phyloP scores from a whole-genome alignment of 1,140 invertebrate genomes.

The Cyclargus thomasi region DNA sequence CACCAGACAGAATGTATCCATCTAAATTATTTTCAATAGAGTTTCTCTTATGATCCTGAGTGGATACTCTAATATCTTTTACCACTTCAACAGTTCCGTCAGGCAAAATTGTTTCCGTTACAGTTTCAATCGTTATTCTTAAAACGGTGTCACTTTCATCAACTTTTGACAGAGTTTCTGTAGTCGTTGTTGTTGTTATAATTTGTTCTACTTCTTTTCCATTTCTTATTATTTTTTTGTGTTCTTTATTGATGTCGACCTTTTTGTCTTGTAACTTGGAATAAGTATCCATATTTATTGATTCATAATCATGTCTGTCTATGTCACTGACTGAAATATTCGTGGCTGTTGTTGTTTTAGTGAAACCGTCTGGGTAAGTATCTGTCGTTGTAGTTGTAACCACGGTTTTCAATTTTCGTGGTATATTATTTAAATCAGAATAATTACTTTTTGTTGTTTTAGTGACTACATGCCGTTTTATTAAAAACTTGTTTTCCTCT shows the following conservation, averaged over 20 bases:
- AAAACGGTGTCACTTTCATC: constrained; percentile 55
- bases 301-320: constrained; percentile 26
- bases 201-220: constrained; percentile 56
- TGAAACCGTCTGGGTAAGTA: constrained; percentile 56
- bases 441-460: constrained; percentile 49
- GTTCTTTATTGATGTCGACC: constrained; percentile 51
- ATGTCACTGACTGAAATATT: constrained; percentile 50
- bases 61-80: constrained; percentile 66
- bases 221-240: constrained; percentile 47
- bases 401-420: constrained; percentile 52
- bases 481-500: constrained; percentile 42
- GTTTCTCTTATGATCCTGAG: constrained; percentile 53
- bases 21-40: constrained; percentile 54
- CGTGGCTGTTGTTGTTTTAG: constrained; percentile 45
- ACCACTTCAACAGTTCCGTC: constrained; percentile 59
- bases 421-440: constrained; percentile 34
- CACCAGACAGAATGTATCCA: constrained; percentile 48
- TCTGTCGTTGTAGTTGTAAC: constrained; percentile 52
- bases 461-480: constrained; percentile 47
- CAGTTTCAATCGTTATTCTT: constrained; percentile 57
- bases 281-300: constrained; percentile 35
- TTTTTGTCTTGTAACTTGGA: constrained; percentile 50
- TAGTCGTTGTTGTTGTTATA: constrained; percentile 64
- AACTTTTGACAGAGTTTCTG: constrained; percentile 54
- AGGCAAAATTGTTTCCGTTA: constrained; percentile 60